Evolutionary conservation across 1,140 invertebrate genomes (phyloP).

Genomic region (Ceratina australensis): DNA sequence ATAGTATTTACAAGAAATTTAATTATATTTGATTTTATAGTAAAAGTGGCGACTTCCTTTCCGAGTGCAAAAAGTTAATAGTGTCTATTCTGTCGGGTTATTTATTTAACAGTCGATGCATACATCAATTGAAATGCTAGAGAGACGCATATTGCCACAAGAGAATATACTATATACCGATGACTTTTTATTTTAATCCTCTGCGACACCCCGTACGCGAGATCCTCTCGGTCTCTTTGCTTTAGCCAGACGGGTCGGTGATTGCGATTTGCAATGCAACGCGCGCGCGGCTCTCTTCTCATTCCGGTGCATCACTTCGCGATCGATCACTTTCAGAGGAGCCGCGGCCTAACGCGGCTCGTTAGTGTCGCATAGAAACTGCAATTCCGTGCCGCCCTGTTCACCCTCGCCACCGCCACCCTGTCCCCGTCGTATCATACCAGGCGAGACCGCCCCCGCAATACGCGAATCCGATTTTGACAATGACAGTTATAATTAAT

Average conservation of each 20-base stretch:
- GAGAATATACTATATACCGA: too few species aligned
- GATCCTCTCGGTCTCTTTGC: background rate
- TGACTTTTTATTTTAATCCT: background rate
- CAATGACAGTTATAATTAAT: constrained; percentile 38
- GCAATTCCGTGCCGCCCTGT: constrained; percentile 30
- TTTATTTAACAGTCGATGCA: too few species aligned
- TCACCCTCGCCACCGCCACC: background rate
- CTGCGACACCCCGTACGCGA: too few species aligned
- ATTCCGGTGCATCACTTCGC: constrained; percentile 34
- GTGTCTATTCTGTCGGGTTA: too few species aligned
- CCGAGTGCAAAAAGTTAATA: too few species aligned
- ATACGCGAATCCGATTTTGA: constrained; percentile 44
- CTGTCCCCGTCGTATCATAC: constrained; percentile 7
- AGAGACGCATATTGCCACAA: too few species aligned
- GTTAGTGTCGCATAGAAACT: constrained; percentile 54
- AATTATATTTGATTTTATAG: too few species aligned
- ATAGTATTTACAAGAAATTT: too few species aligned
- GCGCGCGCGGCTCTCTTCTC: constrained; percentile 38
- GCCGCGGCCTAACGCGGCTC: constrained; percentile 38
- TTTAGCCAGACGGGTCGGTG: background rate
- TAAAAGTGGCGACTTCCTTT: too few species aligned
- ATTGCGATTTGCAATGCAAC: constrained; percentile 58
- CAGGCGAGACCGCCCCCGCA: background rate
- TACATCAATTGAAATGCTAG: too few species aligned
- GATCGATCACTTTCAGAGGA: constrained; percentile 35